These are phyloP conservation scores for Orthonychiurus folsomi DNA, from an alignment of 2,888 invertebrate genomes.

Conservation along the genomic window DNA sequence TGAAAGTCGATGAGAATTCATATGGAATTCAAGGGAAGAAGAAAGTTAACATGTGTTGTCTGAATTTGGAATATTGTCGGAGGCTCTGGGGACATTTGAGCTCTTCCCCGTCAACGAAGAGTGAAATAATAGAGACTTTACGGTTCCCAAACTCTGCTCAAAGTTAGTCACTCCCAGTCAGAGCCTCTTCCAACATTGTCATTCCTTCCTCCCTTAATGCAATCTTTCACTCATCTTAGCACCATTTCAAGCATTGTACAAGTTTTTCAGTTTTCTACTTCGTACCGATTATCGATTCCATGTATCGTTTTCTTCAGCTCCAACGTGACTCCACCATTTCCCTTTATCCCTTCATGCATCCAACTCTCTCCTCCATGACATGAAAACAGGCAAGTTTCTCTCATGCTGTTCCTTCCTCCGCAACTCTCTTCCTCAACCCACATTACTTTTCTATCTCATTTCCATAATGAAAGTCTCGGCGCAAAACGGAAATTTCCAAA, in stretches of 20 bases:
- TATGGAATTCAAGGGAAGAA: background rate
- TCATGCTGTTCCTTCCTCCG: too few relatives aligned
- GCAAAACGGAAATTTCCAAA: too few relatives aligned
- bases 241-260: too few relatives aligned
- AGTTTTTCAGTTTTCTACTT: background rate
- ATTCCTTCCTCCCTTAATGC: background rate
- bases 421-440: too few relatives aligned
- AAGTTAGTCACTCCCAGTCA: background rate
- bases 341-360: too few relatives aligned
- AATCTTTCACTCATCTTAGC: background rate
- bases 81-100: background rate
- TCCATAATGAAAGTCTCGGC: too few relatives aligned
- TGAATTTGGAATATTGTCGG: background rate
- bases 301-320: slow-evolving; percentile 17
- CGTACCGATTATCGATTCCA: slow-evolving; percentile 18
- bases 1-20: background rate
- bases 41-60: background rate
- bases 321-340: background rate
- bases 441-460: too few relatives aligned
- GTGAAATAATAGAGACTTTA: background rate
- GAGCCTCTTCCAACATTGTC: background rate
- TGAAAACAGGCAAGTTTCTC: too few relatives aligned
- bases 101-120: background rate
- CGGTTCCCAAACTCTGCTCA: too few relatives aligned
- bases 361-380: too few relatives aligned